A percentile compares a stretch with the other conserved stretches of the same genome.
Evolutionary conservation across 2,113 vertebrate species (phyloP).

Genomic region (Odontophorus gujanensis): DNA sequence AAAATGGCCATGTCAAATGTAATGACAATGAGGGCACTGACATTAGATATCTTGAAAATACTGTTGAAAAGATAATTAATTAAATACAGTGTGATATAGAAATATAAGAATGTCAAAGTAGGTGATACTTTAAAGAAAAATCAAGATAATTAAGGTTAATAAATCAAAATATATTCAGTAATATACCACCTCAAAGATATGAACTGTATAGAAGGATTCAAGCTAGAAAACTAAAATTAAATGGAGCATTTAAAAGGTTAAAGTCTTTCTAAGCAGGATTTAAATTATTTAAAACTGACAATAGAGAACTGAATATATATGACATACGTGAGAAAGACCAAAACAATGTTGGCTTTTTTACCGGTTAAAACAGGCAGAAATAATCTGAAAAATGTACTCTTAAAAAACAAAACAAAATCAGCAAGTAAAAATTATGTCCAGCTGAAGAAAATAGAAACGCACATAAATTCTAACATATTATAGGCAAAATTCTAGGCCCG

Average conservation of each 20-base stretch:
- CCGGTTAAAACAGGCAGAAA: neutral
- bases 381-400: neutral
- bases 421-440: neutral
- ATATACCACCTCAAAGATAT: neutral
- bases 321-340: neutral
- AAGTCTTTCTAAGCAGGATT: neutral
- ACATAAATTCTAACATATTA: neutral
- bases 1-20: neutral
- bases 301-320: neutral
- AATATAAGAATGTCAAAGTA: neutral
- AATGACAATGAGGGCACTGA: neutral
- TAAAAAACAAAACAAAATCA: neutral
- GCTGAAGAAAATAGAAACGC: neutral
- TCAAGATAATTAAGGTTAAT: neutral
- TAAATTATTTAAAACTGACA: neutral
- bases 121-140: neutral
- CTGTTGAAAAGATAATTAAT: neutral
- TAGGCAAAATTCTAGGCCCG: neutral
- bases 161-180: neutral
- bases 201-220: neutral
- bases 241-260: neutral
- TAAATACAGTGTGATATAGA: neutral
- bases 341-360: neutral
- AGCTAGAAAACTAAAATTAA: neutral
- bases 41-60: neutral